phyloP scores from a whole-genome alignment of 2,113 vertebrate genomes.

The Ameiurus melas region DNA sequence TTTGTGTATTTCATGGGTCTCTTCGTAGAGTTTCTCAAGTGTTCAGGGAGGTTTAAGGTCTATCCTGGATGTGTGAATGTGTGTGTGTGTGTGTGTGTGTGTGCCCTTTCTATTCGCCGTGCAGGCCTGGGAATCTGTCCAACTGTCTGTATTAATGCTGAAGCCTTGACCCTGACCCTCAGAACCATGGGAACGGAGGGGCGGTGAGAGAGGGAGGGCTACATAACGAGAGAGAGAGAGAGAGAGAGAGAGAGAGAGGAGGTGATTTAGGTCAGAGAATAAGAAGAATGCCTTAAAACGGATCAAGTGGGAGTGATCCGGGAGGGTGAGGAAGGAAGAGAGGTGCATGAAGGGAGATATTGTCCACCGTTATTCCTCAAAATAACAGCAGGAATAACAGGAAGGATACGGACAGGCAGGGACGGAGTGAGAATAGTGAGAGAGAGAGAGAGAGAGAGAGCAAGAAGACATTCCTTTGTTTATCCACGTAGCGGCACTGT shows the following conservation, averaged over 20 bases:
- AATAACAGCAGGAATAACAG: neutral
- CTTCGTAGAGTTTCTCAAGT: neutral
- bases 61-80: neutral
- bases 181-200: conserved; percentile 52
- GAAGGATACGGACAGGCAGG: neutral
- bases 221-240: neutral
- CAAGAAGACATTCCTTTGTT: conserved; percentile 14
- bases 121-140: conserved; percentile 60
- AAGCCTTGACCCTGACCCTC: conserved; percentile 46
- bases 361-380: neutral
- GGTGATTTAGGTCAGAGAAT: conserved; percentile 8
- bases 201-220: neutral
- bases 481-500: neutral
- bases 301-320: conserved; percentile 27
- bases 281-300: conserved; percentile 13
- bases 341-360: neutral
- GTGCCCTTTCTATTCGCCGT: conserved; percentile 45
- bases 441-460: neutral
- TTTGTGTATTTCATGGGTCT: neutral
- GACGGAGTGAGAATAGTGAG: neutral
- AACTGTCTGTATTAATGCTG: conserved; percentile 56
- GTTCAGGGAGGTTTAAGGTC: neutral
- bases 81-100: conserved; percentile 23
- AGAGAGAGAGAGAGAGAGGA: conserved; percentile 23
- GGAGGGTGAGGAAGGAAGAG: conserved; percentile 24